Conservation (phyloP, 2,888 invertebrate species). For the Caenorhabditis sp. region DNA sequence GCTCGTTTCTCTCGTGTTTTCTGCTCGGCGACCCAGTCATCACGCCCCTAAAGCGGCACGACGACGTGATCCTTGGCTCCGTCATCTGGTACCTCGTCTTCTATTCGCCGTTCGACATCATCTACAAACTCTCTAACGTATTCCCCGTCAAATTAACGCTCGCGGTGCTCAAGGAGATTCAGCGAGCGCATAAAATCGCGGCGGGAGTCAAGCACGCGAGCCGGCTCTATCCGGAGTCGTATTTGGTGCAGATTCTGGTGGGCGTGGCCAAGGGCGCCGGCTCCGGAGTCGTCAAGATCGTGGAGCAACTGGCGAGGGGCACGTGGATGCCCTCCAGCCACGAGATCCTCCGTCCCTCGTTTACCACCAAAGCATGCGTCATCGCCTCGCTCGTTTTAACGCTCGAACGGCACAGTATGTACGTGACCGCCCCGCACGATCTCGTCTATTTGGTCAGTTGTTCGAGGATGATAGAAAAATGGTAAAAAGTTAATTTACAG, state of each 20-base stretch:
- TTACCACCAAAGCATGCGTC: slow-evolving; percentile 86
- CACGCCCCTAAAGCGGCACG: slow-evolving; percentile 95
- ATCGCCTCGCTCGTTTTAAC: slow-evolving; percentile 96
- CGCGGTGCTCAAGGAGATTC: slow-evolving; percentile 73
- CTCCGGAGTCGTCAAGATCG: slow-evolving; percentile 92
- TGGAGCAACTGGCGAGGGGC: slow-evolving; percentile 94
- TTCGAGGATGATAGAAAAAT: neutral
- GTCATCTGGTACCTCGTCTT: slow-evolving; percentile 88
- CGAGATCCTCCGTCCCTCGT: slow-evolving; percentile 98
- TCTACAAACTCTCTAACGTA: slow-evolving; percentile 88
- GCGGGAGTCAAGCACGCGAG: slow-evolving; percentile 96
- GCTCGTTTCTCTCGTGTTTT: slow-evolving; percentile 91
- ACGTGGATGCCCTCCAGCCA: slow-evolving; percentile 98
- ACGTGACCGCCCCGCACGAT: slow-evolving; percentile 96
- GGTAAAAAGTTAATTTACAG: slow-evolving; percentile 53
- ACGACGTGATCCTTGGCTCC: slow-evolving; percentile 85
- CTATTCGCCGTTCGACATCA: slow-evolving; percentile 97
- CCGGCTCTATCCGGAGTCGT: slow-evolving; percentile 95
- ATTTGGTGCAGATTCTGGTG: slow-evolving; percentile 93
- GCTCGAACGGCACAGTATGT: slow-evolving; percentile 94
- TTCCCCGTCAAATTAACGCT: slow-evolving; percentile 72
- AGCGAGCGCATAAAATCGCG: slow-evolving; percentile 82
- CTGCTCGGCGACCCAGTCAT: slow-evolving; percentile 95
- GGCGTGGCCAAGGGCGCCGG: slow-evolving; percentile 93
- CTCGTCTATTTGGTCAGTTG: slow-evolving; percentile 92